Evolutionary conservation across 37 sponge, comb jelly and placozoan species (phyloP), one percentile per base, ranked within the genome.

Genomic region (Oopsacas minuta): DNA sequence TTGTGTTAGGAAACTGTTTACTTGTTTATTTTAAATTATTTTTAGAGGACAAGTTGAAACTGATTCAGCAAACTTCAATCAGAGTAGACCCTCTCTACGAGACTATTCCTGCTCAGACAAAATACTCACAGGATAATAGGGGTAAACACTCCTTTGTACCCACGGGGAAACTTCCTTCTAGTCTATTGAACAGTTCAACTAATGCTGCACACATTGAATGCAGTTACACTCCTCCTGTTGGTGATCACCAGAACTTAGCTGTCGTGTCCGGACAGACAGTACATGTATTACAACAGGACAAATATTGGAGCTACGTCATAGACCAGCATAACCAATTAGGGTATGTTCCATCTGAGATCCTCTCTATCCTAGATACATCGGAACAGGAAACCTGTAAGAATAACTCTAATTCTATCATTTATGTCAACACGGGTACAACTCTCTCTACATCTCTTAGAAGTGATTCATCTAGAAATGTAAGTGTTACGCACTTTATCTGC

Each of bases 11-110:
- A n/a, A n/a, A n/a, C n/a, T n/a, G n/a, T n/a, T n/a, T n/a, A n/a
- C n/a, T n/a, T n/a, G n/a, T n/a, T n/a, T n/a, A n/a, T n/a, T n/a
- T n/a, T n/a, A n/a, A n/a, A n/a, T n/a, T n/a, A n/a, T n/a, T n/a
- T n/a, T 42, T 42, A 42, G 49, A 42, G 15, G 49, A 15, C 12
- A 42, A 42, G 49, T 42, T 42, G 15, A 42, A 42, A 42, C 49
- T 15, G 49, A 15, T 15, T 15, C 15, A 8, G 15, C 49, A 42
- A 42, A 15, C 49, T 8, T 15, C 1, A 25, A n/a, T 3, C 28
- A 25, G 32, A 61, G 75, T 61, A 32, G 75, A 61, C 75, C 75
- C 75, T n/a, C 75, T 61, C 75, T 61, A 61, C 30, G 75, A 61
- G 1, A 61, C 75, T 5, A n/a, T 61, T 12, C 75, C 75, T 12